These are phyloP conservation scores for Zygogramma bicolorata DNA, from an alignment of 2,888 invertebrate genomes.

Conservation along the genomic window DNA sequence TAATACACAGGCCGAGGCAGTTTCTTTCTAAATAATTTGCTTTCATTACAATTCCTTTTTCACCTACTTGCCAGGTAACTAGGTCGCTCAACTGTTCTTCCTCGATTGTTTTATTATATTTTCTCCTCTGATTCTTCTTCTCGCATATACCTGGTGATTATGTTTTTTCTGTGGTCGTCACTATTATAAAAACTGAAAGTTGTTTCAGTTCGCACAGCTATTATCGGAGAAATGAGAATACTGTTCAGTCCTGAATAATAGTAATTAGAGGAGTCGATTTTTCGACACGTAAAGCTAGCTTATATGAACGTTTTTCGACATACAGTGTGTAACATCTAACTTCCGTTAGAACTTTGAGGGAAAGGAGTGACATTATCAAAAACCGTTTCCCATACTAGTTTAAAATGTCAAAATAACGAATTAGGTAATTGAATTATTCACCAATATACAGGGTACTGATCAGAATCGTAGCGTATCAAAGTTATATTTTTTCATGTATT, in stretches of 20 bases:
- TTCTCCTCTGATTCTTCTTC: conserved; percentile 13
- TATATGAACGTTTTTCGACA: no score
- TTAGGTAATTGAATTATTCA: no score
- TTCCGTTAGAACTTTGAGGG: no score
- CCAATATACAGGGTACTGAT: no score
- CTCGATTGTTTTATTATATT: conserved; percentile 20
- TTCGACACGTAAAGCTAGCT: background rate
- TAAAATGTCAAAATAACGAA: no score
- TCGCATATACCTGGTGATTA: conserved; percentile 18
- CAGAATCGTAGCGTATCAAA: no score
- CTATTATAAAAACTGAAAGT: conserved; percentile 28
- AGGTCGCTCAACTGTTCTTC: conserved; percentile 40
- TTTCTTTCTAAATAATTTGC: conserved; percentile 32
- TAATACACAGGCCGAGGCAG: conserved; percentile 20
- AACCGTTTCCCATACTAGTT: no score
- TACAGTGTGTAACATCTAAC: no score
- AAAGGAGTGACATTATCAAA: no score
- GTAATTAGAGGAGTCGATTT: background rate
- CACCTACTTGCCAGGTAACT: conserved; percentile 42
- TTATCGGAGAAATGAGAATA: conserved; percentile 10
- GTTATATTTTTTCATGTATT: no score
- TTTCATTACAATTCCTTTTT: conserved; percentile 42
- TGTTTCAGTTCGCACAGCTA: conserved; percentile 12
- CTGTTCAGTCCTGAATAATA: background rate
- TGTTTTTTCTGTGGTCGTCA: conserved; percentile 11